phyloP scores from a whole-genome alignment of 2,888 invertebrate genomes.

The Torymus aiolomorphi region DNA sequence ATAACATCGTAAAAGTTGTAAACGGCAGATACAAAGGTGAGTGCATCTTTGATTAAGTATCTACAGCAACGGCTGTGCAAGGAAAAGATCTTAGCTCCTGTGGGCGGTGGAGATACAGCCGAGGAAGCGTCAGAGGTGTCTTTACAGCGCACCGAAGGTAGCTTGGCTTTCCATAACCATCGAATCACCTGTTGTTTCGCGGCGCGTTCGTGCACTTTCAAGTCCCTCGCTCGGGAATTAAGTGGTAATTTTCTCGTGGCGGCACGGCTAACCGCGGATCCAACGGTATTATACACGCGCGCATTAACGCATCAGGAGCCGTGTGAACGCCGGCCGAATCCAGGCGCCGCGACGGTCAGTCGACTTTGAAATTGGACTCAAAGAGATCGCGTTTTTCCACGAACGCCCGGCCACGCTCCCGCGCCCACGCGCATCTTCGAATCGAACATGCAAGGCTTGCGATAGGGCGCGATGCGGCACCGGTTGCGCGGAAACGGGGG shows the following conservation, averaged over 20 bases:
- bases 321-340: slow-evolving; percentile 52
- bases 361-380: slow-evolving; percentile 56
- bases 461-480: too few relatives aligned
- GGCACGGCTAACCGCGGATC: slow-evolving; percentile 26
- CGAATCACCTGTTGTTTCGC: slow-evolving; percentile 42
- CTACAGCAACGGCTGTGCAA: too few relatives aligned
- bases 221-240: slow-evolving; percentile 32
- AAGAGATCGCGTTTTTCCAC: slow-evolving; percentile 26
- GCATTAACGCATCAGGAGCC: slow-evolving; percentile 41
- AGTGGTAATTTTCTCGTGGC: slow-evolving; percentile 53
- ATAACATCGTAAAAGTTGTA: too few relatives aligned
- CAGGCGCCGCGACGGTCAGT: slow-evolving; percentile 42
- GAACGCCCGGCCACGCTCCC: slow-evolving; percentile 13
- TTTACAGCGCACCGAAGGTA: neutral
- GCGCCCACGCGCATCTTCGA: neutral
- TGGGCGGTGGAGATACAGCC: too few relatives aligned
- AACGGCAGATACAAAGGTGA: too few relatives aligned
- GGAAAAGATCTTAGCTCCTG: too few relatives aligned
- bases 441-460: too few relatives aligned
- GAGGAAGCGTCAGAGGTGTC: too few relatives aligned
- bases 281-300: slow-evolving; percentile 55
- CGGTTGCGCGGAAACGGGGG: too few relatives aligned
- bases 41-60: too few relatives aligned
- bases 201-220: neutral
- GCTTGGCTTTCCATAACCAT: slow-evolving; percentile 14